Conservation (phyloP, 2,888 invertebrate species). For the Drosophila meridionalis region DNA sequence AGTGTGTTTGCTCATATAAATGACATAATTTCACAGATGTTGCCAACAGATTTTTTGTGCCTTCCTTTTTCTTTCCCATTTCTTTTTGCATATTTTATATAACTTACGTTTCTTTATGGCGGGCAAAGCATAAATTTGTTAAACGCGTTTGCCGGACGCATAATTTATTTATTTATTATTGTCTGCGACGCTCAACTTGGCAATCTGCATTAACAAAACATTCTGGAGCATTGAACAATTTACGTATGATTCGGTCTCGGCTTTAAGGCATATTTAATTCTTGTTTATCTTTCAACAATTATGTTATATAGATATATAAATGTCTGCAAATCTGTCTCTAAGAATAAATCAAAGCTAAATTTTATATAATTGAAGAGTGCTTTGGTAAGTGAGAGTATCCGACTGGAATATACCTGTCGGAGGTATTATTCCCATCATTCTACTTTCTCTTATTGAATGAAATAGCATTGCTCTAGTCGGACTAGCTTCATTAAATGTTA, state of each 20-base stretch:
- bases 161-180: constrained; percentile 67
- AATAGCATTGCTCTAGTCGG: neutral
- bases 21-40: constrained; percentile 80
- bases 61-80: constrained; percentile 20
- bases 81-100: constrained; percentile 63
- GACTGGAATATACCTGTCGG: neutral
- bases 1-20: constrained; percentile 77
- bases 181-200: constrained; percentile 57
- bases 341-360: neutral
- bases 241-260: neutral
- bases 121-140: constrained; percentile 69
- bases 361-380: neutral
- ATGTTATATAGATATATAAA: neutral
- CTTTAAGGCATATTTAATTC: neutral
- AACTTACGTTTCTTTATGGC: constrained; percentile 63
- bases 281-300: neutral
- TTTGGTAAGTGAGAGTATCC: neutral
- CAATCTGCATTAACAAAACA: constrained; percentile 28
- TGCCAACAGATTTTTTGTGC: constrained; percentile 50
- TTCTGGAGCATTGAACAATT: neutral
- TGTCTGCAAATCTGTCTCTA: no score
- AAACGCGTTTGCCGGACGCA: constrained; percentile 70
- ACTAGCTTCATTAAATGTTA: no score
- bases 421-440: neutral
- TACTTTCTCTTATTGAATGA: neutral